Base-by-base conservation (phyloP, 2,113 vertebrate genomes). In the Gymnarchus niloticus region DNA sequence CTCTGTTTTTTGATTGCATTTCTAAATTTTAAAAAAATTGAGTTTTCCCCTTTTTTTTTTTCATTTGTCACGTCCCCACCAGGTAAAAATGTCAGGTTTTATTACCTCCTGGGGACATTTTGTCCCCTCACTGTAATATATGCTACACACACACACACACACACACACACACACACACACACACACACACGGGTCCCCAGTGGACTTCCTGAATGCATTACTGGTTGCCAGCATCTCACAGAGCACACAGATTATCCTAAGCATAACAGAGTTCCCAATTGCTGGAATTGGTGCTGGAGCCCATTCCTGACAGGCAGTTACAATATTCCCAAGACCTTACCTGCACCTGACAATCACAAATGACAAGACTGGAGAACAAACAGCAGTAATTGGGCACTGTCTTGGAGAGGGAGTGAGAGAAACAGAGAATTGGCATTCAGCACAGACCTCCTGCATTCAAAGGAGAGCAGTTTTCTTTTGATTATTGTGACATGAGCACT, bases 261-360 rank as follows among this genome's bases (percentile, higher is more conserved):
- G 19, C 9, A 28, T 48, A 51, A 81, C 1, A 81, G 44, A 51
- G 77, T 81, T 51, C 1, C 23, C 48, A 19, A 25, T 81, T 49
- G 46, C 44, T 44, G 12, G 48, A 81, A 48, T 51, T 3, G 19
- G 12, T 28, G 49, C 33, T 6, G 33, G 6, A 28, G 37, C 41
- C 65, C 41, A 33, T 73, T n/a, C 17, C 65, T 41, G 33, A 73
- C 33, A 73, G 19, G 65, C 65, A 73, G 28, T 73, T 73, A 73
- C 14, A 73, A 73, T 73, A 73, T 73, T 73, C 65, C 65, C 65
- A 73, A 73, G 65, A 73, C 14, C 41, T 69, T 73, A 41, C 65
- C 65, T 41, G 65, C 65, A 41, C n/a, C 65, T 73, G 10, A 73
- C 65, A 73, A 73, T 73, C 65, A 73, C 65, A 73, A 41, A 73